These are phyloP conservation scores for Seriola rivoliana DNA, from an alignment of 2,113 vertebrate genomes.

Conservation along the genomic window DNA sequence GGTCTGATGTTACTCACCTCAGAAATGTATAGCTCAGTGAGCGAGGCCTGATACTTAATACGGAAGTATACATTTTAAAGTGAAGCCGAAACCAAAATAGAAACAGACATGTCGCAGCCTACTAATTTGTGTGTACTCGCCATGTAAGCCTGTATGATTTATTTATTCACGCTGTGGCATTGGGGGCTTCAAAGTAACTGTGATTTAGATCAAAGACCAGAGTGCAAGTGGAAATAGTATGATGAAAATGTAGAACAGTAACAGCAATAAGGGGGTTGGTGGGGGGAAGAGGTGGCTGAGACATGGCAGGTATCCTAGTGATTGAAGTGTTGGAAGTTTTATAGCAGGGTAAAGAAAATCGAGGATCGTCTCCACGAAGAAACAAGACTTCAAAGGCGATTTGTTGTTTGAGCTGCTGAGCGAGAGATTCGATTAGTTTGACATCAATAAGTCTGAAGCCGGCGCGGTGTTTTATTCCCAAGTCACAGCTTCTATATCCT, in stretches of 20 bases:
- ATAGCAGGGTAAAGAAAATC: conserved; percentile 55
- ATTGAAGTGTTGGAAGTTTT: conserved; percentile 42
- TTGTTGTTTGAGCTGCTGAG: conserved; percentile 20
- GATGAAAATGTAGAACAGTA: conserved; percentile 48
- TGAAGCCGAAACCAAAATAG: conserved; percentile 57
- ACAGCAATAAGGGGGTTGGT: neutral
- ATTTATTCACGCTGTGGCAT: conserved; percentile 52
- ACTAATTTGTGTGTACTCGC: conserved; percentile 46
- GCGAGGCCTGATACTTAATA: conserved; percentile 39
- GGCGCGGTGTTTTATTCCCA: neutral
- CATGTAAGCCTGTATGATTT: conserved; percentile 47
- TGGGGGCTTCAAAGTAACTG: conserved; percentile 48
- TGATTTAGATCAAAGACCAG: conserved; percentile 53
- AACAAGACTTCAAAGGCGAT: neutral
- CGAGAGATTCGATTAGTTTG: conserved; percentile 31
- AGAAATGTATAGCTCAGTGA: conserved; percentile 10
- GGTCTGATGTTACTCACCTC: conserved; percentile 5
- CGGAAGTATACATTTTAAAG: conserved; percentile 50
- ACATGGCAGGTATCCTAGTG: neutral
- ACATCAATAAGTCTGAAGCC: conserved; percentile 5
- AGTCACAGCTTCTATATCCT: conserved; percentile 24
- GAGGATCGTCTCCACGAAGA: conserved; percentile 60
- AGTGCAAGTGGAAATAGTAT: conserved; percentile 30
- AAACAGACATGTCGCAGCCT: conserved; percentile 22
- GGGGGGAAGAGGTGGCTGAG: neutral